phyloP scores from a whole-genome alignment of 2,113 vertebrate genomes.

The Murina feae region DNA sequence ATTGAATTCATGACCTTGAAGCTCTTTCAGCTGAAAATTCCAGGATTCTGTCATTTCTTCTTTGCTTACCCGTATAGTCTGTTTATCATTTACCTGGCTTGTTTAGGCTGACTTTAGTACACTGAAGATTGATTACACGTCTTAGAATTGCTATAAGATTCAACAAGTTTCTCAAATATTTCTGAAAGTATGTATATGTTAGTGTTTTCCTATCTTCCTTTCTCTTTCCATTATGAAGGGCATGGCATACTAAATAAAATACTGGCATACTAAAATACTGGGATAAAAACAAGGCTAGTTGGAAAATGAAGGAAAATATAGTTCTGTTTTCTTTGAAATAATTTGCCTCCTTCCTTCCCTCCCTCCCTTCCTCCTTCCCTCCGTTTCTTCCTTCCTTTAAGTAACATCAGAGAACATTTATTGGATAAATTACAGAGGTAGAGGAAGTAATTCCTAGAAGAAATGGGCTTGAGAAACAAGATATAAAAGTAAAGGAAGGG shows the following conservation, averaged over 20 bases:
- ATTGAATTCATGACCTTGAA: not conserved
- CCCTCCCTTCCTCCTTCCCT: too few species aligned
- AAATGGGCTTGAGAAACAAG: too few species aligned
- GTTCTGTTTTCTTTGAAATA: constrained; percentile 31
- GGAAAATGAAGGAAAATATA: constrained; percentile 8
- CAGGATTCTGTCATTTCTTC: not conserved
- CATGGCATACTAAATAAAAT: constrained; percentile 26
- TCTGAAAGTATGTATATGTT: not conserved
- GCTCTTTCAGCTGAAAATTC: not conserved
- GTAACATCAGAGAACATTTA: too few species aligned
- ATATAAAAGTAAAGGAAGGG: too few species aligned
- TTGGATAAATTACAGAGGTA: too few species aligned
- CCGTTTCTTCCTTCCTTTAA: too few species aligned
- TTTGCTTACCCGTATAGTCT: not conserved
- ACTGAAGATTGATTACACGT: not conserved
- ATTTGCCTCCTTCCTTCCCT: not conserved
- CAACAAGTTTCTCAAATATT: not conserved
- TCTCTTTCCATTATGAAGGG: constrained; percentile 14
- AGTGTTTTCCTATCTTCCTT: not conserved
- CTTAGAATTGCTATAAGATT: not conserved
- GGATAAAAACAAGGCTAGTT: not conserved
- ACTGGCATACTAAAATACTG: too few species aligned
- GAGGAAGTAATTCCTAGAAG: too few species aligned
- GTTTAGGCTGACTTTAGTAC: not conserved
- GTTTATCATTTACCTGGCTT: not conserved